phyloP scores from a whole-genome alignment of 2,797 vertebrate species.

The Otolemur crassicaudatus region DNA sequence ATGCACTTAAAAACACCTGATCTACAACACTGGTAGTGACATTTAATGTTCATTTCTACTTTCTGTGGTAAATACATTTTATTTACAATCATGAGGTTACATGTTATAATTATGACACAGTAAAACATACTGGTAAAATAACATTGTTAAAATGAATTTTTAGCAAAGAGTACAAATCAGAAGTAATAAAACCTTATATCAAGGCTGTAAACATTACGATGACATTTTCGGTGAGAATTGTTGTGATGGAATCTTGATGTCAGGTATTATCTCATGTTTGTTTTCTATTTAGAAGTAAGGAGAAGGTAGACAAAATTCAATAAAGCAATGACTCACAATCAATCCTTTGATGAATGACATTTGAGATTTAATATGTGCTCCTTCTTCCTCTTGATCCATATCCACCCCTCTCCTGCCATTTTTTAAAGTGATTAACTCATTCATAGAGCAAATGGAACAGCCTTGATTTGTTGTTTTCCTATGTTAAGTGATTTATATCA shows the following conservation, averaged over 20 bases:
- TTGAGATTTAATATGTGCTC: neutral
- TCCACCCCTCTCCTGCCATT: neutral
- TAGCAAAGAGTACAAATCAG: neutral
- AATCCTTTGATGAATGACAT: neutral
- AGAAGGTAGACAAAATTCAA: neutral
- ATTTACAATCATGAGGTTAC: neutral
- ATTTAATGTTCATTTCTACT: neutral
- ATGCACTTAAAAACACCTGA: neutral
- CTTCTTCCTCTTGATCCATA: neutral
- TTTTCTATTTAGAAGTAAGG: neutral
- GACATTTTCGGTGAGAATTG: neutral
- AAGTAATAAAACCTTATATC: neutral
- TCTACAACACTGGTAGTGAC: neutral
- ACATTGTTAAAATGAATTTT: neutral
- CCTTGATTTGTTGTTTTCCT: conserved; percentile 3
- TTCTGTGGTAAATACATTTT: neutral
- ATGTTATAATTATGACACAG: neutral
- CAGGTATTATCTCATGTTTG: neutral
- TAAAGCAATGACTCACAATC: neutral
- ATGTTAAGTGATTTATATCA: conserved; percentile 10
- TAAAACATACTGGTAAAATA: neutral
- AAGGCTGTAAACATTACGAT: neutral
- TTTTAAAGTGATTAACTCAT: neutral
- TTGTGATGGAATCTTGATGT: neutral
- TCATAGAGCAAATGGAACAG: neutral